Conservation (phyloP, 2,113 vertebrate species). For the Microtus pennsylvanicus region DNA sequence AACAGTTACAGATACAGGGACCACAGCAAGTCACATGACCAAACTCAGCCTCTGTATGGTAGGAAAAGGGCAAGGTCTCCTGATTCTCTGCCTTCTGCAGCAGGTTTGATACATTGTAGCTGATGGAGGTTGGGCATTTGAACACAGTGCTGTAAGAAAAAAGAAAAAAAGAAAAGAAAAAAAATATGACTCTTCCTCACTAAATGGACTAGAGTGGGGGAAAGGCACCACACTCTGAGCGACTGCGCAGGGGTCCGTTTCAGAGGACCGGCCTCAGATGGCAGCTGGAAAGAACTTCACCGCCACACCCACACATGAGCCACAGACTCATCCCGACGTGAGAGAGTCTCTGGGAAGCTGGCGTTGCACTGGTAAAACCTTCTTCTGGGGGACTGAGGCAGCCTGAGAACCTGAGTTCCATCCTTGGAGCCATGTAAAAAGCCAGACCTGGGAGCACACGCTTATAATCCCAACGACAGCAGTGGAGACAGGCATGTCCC, state of each 20-base stretch:
- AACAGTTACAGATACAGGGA: fast-evolving
- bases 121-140: too few relatives aligned
- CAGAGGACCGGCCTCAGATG: fast-evolving
- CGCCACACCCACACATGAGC: fast-evolving
- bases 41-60: neutral
- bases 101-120: too few relatives aligned
- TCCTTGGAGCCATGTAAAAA: neutral
- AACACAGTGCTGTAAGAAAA: neutral
- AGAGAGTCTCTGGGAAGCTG: neutral
- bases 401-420: neutral
- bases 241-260: too few relatives aligned
- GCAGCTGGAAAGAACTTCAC: fast-evolving
- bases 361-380: neutral
- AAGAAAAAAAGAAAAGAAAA: too few relatives aligned
- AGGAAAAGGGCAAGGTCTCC: fast-evolving
- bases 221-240: fast-evolving
- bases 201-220: neutral
- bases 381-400: neutral
- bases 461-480: neutral
- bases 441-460: too few relatives aligned
- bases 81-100: fast-evolving
- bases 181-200: neutral
- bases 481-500: too few relatives aligned
- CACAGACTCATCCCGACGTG: neutral
- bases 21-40: neutral